Percentiles rank a stretch among this genome's conserved stretches.
Evolutionary conservation across 2,888 invertebrate genomes (phyloP).

Genomic region (Pristionchus entomophagus): DNA sequence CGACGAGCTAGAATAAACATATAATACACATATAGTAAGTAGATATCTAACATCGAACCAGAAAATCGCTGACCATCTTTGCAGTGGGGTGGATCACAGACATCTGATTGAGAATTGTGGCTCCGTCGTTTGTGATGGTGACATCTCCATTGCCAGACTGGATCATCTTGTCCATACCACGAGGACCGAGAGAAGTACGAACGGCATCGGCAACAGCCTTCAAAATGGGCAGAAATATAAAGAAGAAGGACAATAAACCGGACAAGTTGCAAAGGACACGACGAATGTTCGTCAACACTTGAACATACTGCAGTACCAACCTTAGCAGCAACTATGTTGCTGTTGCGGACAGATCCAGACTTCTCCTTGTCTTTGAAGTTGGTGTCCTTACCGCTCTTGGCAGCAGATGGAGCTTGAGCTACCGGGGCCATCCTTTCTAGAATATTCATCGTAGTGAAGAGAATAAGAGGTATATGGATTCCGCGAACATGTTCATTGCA

Average conservation of each 20-base stretch:
- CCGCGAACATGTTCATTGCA: too few relatives aligned
- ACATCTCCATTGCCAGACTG: slow-evolving; percentile 97
- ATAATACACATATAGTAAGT: neutral
- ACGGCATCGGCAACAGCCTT: slow-evolving; percentile 98
- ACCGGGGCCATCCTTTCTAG: slow-evolving; percentile 52
- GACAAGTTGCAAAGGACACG: neutral
- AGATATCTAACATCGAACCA: neutral
- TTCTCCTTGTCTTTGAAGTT: slow-evolving; percentile 82
- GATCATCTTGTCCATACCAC: slow-evolving; percentile 99
- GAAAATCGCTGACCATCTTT: slow-evolving; percentile 87
- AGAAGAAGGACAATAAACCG: too few relatives aligned
- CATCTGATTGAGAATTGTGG: slow-evolving; percentile 98
- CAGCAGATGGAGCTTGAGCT: slow-evolving; percentile 51
- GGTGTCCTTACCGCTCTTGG: slow-evolving; percentile 56
- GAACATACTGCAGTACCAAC: neutral
- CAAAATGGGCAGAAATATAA: neutral
- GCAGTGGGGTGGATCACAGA: slow-evolving; percentile 98
- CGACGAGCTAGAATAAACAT: slow-evolving; percentile 87
- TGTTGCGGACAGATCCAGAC: slow-evolving; percentile 81
- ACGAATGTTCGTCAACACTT: neutral
- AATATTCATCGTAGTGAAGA: too few relatives aligned
- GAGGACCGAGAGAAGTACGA: slow-evolving; percentile 96
- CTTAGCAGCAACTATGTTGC: slow-evolving; percentile 95
- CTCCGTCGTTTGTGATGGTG: slow-evolving; percentile 99
- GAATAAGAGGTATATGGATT: too few relatives aligned